Percentiles rank a stretch among this genome's conserved stretches.
These are phyloP conservation scores for Telmatochromis bifrenatus DNA, from an alignment of 2,113 vertebrate genomes.

Conservation along the genomic window DNA sequence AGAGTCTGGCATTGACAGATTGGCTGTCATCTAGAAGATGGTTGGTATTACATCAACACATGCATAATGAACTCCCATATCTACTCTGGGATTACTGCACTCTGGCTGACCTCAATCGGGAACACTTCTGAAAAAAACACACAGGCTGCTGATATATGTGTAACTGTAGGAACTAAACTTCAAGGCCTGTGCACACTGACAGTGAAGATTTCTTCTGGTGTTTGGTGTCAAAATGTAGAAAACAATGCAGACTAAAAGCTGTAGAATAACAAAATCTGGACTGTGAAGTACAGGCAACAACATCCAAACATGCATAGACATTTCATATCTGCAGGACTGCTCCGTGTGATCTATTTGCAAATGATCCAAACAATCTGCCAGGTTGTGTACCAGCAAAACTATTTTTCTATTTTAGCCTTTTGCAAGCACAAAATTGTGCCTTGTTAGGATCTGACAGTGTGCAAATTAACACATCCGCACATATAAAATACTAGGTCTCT, in stretches of 20 bases:
- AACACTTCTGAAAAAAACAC: not conserved
- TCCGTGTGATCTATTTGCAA: not conserved
- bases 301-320: not conserved
- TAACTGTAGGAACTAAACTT: not conserved
- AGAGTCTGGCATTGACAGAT: not conserved
- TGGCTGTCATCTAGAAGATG: not conserved
- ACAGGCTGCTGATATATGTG: not conserved
- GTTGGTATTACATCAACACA: not conserved
- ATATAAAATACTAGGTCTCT: not conserved
- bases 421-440: not conserved
- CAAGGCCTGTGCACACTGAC: not conserved
- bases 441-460: not conserved
- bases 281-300: not conserved
- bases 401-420: not conserved
- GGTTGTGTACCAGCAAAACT: not conserved
- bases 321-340: not conserved
- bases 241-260: not conserved
- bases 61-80: not conserved
- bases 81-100: not conserved
- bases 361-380: not conserved
- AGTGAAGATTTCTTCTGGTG: not conserved
- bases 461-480: not conserved
- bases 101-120: not conserved
- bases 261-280: not conserved
- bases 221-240: not conserved